phyloP scores from a whole-genome alignment of 2,888 invertebrate species.

The Euzetes globulus region DNA sequence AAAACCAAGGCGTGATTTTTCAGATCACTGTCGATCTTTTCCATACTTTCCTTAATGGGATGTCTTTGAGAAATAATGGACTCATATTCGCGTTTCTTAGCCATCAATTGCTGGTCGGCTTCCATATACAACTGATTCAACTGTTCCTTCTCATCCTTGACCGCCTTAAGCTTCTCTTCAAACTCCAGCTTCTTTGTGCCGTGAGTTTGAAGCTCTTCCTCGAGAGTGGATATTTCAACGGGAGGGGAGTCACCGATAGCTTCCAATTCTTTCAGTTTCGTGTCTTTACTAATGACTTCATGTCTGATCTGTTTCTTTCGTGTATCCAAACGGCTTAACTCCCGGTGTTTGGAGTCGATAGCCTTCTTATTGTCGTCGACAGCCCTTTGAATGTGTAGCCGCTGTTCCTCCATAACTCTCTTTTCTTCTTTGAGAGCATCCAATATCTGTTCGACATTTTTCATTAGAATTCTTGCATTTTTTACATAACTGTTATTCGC shows the following conservation, averaged over 20 bases:
- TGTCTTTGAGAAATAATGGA: neutral
- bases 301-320: neutral
- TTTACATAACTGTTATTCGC: neutral
- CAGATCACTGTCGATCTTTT: neutral
- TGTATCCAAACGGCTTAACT: neutral
- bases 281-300: slow-evolving; percentile 4
- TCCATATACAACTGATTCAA: neutral
- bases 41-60: slow-evolving; percentile 18
- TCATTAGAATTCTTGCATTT: neutral
- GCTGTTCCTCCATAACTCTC: neutral
- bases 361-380: neutral
- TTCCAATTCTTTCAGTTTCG: slow-evolving; percentile 23
- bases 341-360: neutral
- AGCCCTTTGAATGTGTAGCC: too few relatives aligned
- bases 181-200: neutral
- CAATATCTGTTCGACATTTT: neutral
- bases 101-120: neutral
- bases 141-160: neutral
- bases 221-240: slow-evolving; percentile 30
- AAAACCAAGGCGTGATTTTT: neutral
- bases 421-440: neutral
- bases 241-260: neutral
- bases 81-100: slow-evolving; percentile 3
- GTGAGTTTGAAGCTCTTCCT: slow-evolving; percentile 26
- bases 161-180: neutral